phyloP scores from a whole-genome alignment of 2,113 vertebrate species.

The Archilochus colubris region DNA sequence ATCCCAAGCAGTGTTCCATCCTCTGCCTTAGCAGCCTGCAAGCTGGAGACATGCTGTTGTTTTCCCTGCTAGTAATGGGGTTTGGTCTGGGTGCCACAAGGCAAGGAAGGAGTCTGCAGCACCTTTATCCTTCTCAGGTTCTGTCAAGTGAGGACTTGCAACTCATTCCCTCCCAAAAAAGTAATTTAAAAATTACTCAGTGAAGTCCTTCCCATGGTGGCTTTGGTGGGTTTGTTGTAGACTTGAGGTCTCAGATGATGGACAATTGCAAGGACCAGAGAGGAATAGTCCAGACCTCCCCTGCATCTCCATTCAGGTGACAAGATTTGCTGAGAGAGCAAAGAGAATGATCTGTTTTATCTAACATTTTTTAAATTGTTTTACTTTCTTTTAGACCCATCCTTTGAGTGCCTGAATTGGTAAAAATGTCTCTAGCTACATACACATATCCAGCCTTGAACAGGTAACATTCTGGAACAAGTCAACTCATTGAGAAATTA shows the following conservation, averaged over 20 bases:
- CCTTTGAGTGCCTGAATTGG: not conserved
- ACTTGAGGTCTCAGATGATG: not conserved
- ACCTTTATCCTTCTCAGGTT: not conserved
- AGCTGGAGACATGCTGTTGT: not conserved
- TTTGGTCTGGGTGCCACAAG: not conserved
- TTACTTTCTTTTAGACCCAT: not conserved
- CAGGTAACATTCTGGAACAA: not conserved
- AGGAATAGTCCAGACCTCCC: not conserved
- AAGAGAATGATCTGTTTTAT: not conserved
- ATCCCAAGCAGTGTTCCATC: not conserved
- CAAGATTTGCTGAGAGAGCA: not conserved
- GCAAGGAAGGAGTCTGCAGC: fast-evolving
- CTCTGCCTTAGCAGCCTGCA: not conserved
- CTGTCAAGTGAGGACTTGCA: not conserved
- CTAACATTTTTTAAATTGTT: not conserved
- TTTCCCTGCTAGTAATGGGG: not conserved
- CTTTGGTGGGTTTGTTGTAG: not conserved
- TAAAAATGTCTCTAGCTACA: not conserved
- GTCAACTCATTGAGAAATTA: not conserved
- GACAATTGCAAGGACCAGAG: not conserved
- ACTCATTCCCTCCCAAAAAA: fast-evolving
- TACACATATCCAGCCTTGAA: not conserved
- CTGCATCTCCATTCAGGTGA: not conserved
- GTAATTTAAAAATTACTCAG: not conserved
- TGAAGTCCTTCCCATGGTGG: not conserved